Percentiles rank a stretch among this genome's conserved stretches.
phyloP scores from a whole-genome alignment of 2,888 invertebrate species.

The Opisthograptis luteolata region DNA sequence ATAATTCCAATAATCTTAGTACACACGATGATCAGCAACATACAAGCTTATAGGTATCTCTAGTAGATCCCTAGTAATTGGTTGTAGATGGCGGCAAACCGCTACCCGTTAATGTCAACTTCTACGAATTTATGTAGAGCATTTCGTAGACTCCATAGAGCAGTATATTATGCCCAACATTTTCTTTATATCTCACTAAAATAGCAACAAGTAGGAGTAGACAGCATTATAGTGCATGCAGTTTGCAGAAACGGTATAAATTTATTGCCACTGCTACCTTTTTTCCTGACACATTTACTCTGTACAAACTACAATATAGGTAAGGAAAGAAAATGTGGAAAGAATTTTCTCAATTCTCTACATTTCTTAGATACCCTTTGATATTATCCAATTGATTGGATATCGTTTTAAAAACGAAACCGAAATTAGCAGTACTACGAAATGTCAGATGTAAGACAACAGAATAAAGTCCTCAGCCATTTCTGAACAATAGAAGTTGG shows the following conservation, averaged over 20 bases:
- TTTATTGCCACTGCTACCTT: background rate
- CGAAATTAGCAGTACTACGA: conserved; percentile 4
- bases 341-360: background rate
- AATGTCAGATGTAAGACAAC: conserved; percentile 10
- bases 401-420: background rate
- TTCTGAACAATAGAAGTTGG: conserved; percentile 13
- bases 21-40: no score
- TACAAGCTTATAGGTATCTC: no score
- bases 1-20: no score
- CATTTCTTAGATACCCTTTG: background rate
- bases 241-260: background rate
- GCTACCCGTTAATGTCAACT: background rate
- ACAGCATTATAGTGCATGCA: background rate
- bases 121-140: conserved; percentile 7
- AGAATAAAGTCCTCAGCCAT: conserved; percentile 8
- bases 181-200: no score
- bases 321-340: background rate
- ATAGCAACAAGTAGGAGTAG: no score
- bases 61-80: no score
- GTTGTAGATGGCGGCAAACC: background rate
- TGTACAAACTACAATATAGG: no score
- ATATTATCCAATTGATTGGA: background rate
- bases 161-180: background rate
- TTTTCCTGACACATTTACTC: background rate
- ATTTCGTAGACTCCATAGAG: background rate